phyloP scores from a whole-genome alignment of 2,888 invertebrate species.

The Chrysolina oricalcia region DNA sequence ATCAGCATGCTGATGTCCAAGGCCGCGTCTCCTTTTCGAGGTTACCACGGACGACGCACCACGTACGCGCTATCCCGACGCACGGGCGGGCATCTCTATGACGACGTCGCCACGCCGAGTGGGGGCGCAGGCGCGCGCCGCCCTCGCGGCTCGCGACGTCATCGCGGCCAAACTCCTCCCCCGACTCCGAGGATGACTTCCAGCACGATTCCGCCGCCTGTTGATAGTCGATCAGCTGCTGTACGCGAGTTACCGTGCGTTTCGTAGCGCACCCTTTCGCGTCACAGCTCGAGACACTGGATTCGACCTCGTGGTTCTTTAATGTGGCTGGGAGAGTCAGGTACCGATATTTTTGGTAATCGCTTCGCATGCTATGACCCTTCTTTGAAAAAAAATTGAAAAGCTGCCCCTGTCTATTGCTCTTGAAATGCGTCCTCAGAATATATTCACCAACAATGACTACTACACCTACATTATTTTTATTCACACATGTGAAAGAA shows the following conservation, averaged over 20 bases:
- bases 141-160: constrained; percentile 69
- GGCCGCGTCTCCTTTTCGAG: constrained; percentile 58
- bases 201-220: constrained; percentile 71
- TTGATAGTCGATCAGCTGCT: constrained; percentile 71
- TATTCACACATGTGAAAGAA: too few species aligned
- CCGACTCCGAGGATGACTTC: constrained; percentile 63
- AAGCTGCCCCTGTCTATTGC: too few species aligned
- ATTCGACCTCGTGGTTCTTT: constrained; percentile 53
- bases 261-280: constrained; percentile 31
- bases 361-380: constrained; percentile 42
- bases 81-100: constrained; percentile 69
- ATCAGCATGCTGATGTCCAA: constrained; percentile 57
- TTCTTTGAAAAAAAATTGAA: neutral
- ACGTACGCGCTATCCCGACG: constrained; percentile 65
- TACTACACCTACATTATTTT: too few species aligned
- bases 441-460: too few species aligned
- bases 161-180: constrained; percentile 67
- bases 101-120: constrained; percentile 66
- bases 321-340: constrained; percentile 67
- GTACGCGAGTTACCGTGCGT: constrained; percentile 66
- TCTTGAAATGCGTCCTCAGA: too few species aligned
- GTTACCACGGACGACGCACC: constrained; percentile 69
- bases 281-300: constrained; percentile 24
- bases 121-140: constrained; percentile 69
- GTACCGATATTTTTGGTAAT: constrained; percentile 55